Evolutionary conservation across 35 echinoderm and acorn worm species (phyloP), one percentile per base, ranked within the genome.

Genomic region (Hemicentrotus pulcherrimus): DNA sequence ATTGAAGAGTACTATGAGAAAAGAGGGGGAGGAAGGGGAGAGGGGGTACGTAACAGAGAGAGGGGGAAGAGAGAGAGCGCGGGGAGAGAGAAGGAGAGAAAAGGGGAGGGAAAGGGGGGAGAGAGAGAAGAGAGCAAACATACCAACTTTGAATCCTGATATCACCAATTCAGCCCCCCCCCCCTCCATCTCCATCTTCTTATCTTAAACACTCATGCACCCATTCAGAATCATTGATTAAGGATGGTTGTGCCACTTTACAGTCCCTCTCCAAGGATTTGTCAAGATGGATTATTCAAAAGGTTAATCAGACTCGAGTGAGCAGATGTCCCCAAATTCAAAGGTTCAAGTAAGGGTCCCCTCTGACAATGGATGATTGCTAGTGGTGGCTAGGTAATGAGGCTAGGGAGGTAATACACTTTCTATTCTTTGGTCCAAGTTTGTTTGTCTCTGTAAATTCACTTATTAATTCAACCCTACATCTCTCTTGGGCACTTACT

Each of bases 221-320:
- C 65, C 65, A 78, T 78, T 22, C 22, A 47, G 88, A 41, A 90
- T 90, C 88, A 90, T 45, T 90, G 88, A 90, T 90, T 33, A 41
- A 90, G 32, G 88, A 47, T 90, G 88, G 88, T 90, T 41, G 32
- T 90, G 88, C 12, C 46, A 47, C 46, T 90, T 35, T 90, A n/a
- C 65, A 78, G 65, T 78, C 19, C n/a, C 46, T 93, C 91, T 58
- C 91, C 46, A 58, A 0, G n/a, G 91, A 58, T 28, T 31, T 48
- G 91, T 31, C 91, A 93, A 50, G 45, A 50, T 58, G 91, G 91
- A 50, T 93, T 16, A 93, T 93, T 93, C 48, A 93, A 93, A 93
- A 93, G 48, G 91, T 93, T 93, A 47, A 93, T 31, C 91, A 93
- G 46, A 58, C 91, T 58, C 45, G 13, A 93, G 91, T 58, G 91